phyloP scores from a whole-genome alignment of 2,797 vertebrate genomes.

The Hydrophis major region DNA sequence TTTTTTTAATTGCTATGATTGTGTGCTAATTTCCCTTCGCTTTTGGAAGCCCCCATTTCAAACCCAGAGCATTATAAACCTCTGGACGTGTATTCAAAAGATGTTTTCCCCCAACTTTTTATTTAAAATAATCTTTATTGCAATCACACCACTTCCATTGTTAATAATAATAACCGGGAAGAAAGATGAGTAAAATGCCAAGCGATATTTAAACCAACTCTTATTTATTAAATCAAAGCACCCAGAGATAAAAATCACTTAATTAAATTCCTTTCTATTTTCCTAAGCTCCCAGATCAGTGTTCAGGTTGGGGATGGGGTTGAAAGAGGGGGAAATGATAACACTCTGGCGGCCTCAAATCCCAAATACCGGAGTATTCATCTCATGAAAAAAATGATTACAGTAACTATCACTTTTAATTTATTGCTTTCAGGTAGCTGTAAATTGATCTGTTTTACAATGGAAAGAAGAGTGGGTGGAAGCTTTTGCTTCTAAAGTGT shows the following conservation, averaged over 20 bases:
- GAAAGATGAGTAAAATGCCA: constrained; percentile 46
- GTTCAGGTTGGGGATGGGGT: constrained; percentile 37
- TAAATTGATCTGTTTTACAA: constrained; percentile 30
- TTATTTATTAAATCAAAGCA: constrained; percentile 60
- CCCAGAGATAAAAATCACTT: constrained; percentile 51
- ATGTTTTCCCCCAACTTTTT: constrained; percentile 37
- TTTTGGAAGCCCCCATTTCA: constrained; percentile 3
- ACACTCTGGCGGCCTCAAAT: constrained; percentile 50
- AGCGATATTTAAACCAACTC: constrained; percentile 47
- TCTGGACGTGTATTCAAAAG: constrained; percentile 51
- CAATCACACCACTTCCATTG: constrained; percentile 43
- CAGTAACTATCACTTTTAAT: constrained; percentile 50
- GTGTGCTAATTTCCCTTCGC: not conserved
- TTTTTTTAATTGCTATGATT: not conserved
- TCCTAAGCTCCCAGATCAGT: constrained; percentile 48
- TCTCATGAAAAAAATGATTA: constrained; percentile 50
- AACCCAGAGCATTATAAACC: not conserved
- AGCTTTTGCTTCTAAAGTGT: not conserved
- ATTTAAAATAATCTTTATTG: constrained; percentile 23
- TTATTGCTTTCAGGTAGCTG: constrained; percentile 25
- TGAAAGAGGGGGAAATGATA: constrained; percentile 54
- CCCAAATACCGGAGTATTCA: constrained; percentile 19
- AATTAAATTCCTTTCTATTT: constrained; percentile 59
- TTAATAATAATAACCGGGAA: constrained; percentile 42
- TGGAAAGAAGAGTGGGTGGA: not conserved